Percentiles rank a stretch among this genome's conserved stretches.
Conservation (phyloP, 2,888 invertebrate genomes). For the Pterostichus madidus region DNA sequence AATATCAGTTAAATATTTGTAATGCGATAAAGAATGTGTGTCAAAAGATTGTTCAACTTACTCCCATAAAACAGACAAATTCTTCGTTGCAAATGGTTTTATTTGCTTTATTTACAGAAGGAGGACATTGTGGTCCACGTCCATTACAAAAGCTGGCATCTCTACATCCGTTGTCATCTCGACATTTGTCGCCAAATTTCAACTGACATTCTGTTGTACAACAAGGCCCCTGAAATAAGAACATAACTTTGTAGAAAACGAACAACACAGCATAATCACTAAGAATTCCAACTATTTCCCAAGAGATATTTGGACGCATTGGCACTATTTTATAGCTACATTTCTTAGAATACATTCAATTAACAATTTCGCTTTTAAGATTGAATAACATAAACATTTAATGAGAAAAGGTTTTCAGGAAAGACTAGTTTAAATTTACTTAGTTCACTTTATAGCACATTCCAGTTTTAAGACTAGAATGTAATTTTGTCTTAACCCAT, state of each 20-base stretch:
- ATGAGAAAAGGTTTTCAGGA: not conserved
- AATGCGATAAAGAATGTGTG: too few species aligned
- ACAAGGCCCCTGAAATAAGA: slow-evolving; percentile 89
- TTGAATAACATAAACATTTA: not conserved
- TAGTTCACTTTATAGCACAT: not conserved
- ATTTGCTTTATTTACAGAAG: slow-evolving; percentile 94
- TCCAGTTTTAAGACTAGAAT: not conserved
- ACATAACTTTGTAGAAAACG: slow-evolving; percentile 53
- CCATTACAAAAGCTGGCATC: slow-evolving; percentile 96
- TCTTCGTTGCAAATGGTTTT: slow-evolving; percentile 98
- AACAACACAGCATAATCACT: slow-evolving; percentile 4
- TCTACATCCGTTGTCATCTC: slow-evolving; percentile 95
- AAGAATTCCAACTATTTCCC: slow-evolving; percentile 26
- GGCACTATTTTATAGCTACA: too few species aligned
- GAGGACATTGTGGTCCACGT: slow-evolving; percentile 92
- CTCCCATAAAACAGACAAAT: slow-evolving; percentile 98
- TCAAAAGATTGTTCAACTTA: slow-evolving; percentile 77
- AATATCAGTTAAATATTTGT: not conserved
- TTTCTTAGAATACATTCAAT: not conserved
- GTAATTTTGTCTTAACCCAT: slow-evolving; percentile 2
- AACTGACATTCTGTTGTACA: slow-evolving; percentile 93
- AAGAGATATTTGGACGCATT: too few species aligned
- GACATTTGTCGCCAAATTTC: slow-evolving; percentile 92
- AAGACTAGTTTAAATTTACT: not conserved
- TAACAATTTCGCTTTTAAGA: not conserved